Base-by-base conservation (phyloP, 1,140 invertebrate species). In the Drosophila asahinai region DNA sequence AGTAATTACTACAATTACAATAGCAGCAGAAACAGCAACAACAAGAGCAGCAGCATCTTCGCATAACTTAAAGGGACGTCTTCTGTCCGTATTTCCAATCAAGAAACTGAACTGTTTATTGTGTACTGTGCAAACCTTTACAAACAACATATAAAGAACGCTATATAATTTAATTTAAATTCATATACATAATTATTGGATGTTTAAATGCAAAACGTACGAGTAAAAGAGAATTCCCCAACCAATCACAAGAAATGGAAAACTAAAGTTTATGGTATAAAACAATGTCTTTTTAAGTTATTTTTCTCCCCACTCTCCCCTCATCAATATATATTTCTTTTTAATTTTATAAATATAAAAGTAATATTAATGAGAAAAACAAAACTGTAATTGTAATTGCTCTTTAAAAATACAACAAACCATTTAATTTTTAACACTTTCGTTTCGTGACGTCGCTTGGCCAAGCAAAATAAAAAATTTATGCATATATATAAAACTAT, bases 301-400 rank as follows among this genome's bases (percentile, higher is more conserved):
- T 84, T 81, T 87, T 91, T 86, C 77, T 80, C 83, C 79, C 48
- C 60, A 65, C 77, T 80, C 66, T 78, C 84, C 81, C 80, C 76
- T 89, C 84, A 90, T 84, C 86, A 90, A 89, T 90, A 90, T 89
- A 84, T 84, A 80, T 75, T 90, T 81, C 86, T 87, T 89, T 91
- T 89, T 90, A 91, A 89, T 86, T 86, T 91, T 89, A 86, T 91
- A 89, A 91, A 89, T 82, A 86, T 90, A 86, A 89, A 91, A 76
- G 75, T 90, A 89, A 89, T 87, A 87, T 83, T 87, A 89, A 89
- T 86, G 86, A 91, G 68, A 91, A 90, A 86, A 84, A 84, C 48
- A 81, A 90, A 81, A 90, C 80, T 87, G 83, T 87, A 87, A 87
- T 87, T 87, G 83, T 87, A 87, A 83, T 87, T 83, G 83, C 76